Conservation (phyloP, 1,140 invertebrate genomes). For the Nasonia vitripennis region DNA sequence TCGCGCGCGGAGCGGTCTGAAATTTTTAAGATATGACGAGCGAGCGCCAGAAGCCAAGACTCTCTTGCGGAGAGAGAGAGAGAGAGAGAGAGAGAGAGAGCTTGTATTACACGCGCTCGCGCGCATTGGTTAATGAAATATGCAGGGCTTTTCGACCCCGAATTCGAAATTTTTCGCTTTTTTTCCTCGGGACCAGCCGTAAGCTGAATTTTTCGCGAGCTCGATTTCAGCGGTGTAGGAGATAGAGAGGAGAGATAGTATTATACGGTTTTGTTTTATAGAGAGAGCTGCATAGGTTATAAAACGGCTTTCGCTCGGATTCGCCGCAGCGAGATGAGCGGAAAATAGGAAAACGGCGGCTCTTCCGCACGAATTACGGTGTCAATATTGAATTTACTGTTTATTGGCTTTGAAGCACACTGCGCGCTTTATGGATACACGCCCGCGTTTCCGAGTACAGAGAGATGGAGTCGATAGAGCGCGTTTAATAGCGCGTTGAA, state of each 20-base stretch:
- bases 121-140: slow-evolving; percentile 36
- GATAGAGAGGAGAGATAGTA: not conserved
- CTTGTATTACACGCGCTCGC: not conserved
- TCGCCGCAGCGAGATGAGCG: not conserved
- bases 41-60: not conserved
- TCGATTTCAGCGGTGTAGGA: not conserved
- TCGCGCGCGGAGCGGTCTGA: slow-evolving; percentile 22
- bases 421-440: not conserved
- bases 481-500: not conserved
- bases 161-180: slow-evolving; percentile 7
- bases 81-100: not conserved
- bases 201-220: slow-evolving; percentile 28
- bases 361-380: not conserved
- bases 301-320: not conserved
- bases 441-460: not conserved
- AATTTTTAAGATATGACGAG: slow-evolving; percentile 45
- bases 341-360: not conserved
- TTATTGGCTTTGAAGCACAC: not conserved
- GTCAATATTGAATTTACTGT: slow-evolving; percentile 4
- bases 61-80: not conserved
- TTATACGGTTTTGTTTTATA: not conserved
- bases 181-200: not conserved
- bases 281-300: not conserved
- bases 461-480: not conserved
- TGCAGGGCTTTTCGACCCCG: slow-evolving; percentile 16